These are phyloP conservation scores for Pluvianellus socialis DNA, from an alignment of 2,113 vertebrate species.

Conservation along the genomic window DNA sequence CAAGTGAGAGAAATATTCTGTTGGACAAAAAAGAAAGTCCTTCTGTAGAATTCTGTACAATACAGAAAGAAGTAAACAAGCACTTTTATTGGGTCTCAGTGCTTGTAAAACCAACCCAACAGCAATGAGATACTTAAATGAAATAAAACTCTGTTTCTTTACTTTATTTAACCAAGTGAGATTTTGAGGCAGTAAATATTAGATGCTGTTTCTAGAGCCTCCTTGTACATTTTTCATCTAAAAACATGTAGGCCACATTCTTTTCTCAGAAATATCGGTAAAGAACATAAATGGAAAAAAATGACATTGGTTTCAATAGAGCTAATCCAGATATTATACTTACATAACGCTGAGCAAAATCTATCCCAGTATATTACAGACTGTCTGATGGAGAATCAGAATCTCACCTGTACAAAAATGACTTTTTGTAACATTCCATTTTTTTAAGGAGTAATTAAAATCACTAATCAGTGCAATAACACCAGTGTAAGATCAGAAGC, in stretches of 20 bases:
- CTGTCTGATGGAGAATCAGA: background rate
- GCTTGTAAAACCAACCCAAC: background rate
- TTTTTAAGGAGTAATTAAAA: background rate
- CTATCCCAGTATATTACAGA: background rate
- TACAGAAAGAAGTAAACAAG: background rate
- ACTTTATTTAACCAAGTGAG: background rate
- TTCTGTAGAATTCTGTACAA: background rate
- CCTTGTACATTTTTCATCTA: background rate
- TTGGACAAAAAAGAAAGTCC: background rate
- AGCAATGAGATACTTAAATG: background rate
- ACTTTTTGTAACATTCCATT: background rate
- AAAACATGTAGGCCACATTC: background rate
- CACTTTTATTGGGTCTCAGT: background rate
- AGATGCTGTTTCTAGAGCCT: background rate
- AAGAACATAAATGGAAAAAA: background rate
- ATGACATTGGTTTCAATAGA: background rate
- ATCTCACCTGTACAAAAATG: background rate
- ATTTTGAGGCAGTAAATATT: background rate
- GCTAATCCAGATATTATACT: background rate
- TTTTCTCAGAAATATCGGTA: background rate
- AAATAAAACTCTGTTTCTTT: background rate
- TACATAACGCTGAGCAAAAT: background rate
- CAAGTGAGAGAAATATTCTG: background rate
- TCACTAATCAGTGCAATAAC: background rate
- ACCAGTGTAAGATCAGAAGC: background rate